These are phyloP conservation scores for Carettochelys insculpta DNA, from an alignment of 2,113 vertebrate species.

Conservation along the genomic window DNA sequence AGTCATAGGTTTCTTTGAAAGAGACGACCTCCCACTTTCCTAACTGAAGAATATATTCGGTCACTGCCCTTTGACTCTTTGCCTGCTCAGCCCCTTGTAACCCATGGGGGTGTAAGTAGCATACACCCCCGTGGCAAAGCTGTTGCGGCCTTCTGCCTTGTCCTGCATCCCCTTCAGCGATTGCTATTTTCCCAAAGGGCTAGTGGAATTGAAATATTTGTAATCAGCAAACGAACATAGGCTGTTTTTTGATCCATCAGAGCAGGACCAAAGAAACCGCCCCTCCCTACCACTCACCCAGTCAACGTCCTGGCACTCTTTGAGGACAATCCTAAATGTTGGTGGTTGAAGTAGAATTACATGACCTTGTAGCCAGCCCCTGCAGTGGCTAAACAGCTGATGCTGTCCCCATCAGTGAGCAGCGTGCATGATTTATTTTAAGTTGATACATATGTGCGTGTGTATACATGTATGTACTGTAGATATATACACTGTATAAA, in stretches of 20 bases:
- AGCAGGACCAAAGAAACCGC: neutral
- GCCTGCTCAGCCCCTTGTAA: neutral
- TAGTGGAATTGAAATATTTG: neutral
- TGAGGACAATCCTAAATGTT: neutral
- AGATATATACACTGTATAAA: constrained; percentile 58
- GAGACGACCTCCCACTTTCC: neutral
- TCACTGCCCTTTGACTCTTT: neutral
- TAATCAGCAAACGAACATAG: neutral
- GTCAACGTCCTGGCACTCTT: neutral
- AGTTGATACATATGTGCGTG: constrained; percentile 6
- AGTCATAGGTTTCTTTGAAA: neutral
- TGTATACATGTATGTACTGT: constrained; percentile 26
- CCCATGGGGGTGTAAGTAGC: neutral
- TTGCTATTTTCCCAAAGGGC: neutral
- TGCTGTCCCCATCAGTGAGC: neutral
- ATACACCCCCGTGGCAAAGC: neutral
- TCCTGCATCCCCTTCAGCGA: neutral
- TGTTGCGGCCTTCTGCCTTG: neutral
- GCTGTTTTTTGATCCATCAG: neutral
- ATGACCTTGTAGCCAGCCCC: neutral
- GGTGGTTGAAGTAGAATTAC: neutral
- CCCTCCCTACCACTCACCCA: neutral
- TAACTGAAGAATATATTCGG: neutral
- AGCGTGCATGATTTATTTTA: neutral
- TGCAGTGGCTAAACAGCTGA: neutral